These are phyloP conservation scores for Australoheros scitulus DNA, from an alignment of 2,113 vertebrate genomes.

Conservation along the genomic window DNA sequence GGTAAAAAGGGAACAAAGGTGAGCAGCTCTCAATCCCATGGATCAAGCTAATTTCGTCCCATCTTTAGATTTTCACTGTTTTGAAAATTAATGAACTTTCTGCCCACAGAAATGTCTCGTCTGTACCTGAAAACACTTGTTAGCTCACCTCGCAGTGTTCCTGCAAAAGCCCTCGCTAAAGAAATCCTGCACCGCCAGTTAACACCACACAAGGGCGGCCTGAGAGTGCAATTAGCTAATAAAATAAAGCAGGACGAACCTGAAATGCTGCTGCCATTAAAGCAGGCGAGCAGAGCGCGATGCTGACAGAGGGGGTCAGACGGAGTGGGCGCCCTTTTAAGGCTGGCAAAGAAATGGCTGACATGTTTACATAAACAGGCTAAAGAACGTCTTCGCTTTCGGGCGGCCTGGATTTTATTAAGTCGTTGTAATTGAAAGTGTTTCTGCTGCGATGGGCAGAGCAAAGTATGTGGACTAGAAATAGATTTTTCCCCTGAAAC, in stretches of 20 bases:
- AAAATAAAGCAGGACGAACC: slow-evolving; percentile 34
- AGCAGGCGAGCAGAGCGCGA: slow-evolving; percentile 14
- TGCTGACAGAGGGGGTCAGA: slow-evolving; percentile 32
- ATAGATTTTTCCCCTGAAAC: slow-evolving; percentile 33
- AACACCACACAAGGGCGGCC: slow-evolving; percentile 33
- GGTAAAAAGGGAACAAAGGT: slow-evolving; percentile 23
- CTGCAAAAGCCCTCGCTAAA: slow-evolving; percentile 21
- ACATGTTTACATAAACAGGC: slow-evolving; percentile 58
- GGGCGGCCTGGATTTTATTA: slow-evolving; percentile 28
- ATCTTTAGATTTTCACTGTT: slow-evolving; percentile 36
- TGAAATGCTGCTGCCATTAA: slow-evolving; percentile 26
- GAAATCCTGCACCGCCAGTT: slow-evolving; percentile 26
- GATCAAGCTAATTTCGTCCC: slow-evolving; percentile 30
- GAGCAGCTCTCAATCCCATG: slow-evolving; percentile 11
- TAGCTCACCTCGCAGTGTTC: slow-evolving; percentile 24
- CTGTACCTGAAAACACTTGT: slow-evolving; percentile 20
- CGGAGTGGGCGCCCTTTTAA: slow-evolving; percentile 34
- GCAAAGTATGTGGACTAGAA: slow-evolving; percentile 16
- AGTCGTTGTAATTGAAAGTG: slow-evolving; percentile 56
- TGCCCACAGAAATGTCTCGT: slow-evolving; percentile 36
- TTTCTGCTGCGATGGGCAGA: slow-evolving; percentile 48
- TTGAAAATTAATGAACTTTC: slow-evolving; percentile 55
- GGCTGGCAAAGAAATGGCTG: slow-evolving; percentile 10
- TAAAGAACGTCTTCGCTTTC: slow-evolving; percentile 16
- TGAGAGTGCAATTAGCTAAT: slow-evolving; percentile 55